Base-by-base conservation (phyloP, 2,113 vertebrate genomes). In the Coturnix japonica region DNA sequence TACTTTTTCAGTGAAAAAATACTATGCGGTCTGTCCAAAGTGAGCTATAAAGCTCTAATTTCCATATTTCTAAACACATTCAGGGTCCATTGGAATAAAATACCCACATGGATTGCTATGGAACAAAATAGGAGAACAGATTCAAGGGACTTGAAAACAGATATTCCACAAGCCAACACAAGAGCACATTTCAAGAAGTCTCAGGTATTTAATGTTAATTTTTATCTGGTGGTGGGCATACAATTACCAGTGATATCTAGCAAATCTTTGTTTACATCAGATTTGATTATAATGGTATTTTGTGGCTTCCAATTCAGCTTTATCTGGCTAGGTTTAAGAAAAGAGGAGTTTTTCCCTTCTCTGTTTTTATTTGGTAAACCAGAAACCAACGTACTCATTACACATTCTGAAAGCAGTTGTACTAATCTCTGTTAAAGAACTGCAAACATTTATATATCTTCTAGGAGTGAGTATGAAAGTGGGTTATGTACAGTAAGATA, bases 311-410 rank as follows among this genome's bases (percentile, higher is more conserved):
- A 73, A 39, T 31, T 28, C 53, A 44, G 85, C 63, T 89, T 76
- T 35, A 23, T 37, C 65, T 83, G 89, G 89, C 47, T 95, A 64
- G 39, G 59, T 83, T 54, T 18, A 10, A 54, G 30, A 54, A 30
- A 85, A 70, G 61, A 31, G 5, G 5, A 23, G 5, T 43, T 87
- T 72, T 80, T 63, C 81, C 87, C 87, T 78, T 33, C 71, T 77
- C 60, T 85, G 87, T 81, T 94, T 93, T 69, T 73, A 31, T 90
- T 49, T 93, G 89, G 85, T 93, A 89, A 87, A 87, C 89, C 94
- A 93, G 82, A 93, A 95, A 95, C 82, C 85, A 81, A 87, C 37
- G 49, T 87, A 35, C 28, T 81, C 81, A 76, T 87, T 87, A 83
- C 25, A 63, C 47, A 76, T 89, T 93, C 89, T 83, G 67, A 67